These are phyloP conservation scores for Fregata magnificens DNA, from an alignment of 2,113 vertebrate genomes.

Conservation along the genomic window DNA sequence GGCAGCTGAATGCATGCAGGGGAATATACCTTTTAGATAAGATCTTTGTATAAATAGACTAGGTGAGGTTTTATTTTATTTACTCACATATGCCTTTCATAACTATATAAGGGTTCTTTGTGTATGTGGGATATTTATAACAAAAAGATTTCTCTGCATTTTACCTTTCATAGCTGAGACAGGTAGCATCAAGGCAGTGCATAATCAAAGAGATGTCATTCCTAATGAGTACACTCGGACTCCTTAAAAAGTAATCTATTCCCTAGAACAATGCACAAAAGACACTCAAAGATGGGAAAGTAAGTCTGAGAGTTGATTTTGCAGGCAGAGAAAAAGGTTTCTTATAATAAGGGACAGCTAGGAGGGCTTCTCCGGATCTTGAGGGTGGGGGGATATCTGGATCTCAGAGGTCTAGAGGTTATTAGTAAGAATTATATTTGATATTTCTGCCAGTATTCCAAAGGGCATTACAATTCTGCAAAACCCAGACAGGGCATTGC, in stretches of 20 bases:
- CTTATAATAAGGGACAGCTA: neutral
- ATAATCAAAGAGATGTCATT: neutral
- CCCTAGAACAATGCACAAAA: neutral
- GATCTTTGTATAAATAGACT: neutral
- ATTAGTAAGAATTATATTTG: neutral
- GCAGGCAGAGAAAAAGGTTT: neutral
- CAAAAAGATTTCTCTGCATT: neutral
- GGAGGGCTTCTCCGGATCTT: neutral
- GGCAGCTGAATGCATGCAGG: neutral
- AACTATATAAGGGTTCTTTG: neutral
- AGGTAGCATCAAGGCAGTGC: neutral
- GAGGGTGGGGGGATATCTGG: neutral
- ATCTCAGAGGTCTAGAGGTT: neutral
- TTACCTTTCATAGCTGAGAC: neutral
- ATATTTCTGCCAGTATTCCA: neutral
- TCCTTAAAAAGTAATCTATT: neutral
- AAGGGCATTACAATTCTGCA: neutral
- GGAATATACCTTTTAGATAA: neutral
- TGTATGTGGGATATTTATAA: neutral
- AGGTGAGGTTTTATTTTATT: neutral
- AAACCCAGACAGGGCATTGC: neutral
- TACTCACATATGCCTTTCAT: neutral
- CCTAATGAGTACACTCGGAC: neutral
- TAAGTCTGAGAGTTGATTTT: neutral
- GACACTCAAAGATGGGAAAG: neutral